These are phyloP conservation scores for Valencia hispanica DNA, from an alignment of 2,797 vertebrate species.

Conservation along the genomic window DNA sequence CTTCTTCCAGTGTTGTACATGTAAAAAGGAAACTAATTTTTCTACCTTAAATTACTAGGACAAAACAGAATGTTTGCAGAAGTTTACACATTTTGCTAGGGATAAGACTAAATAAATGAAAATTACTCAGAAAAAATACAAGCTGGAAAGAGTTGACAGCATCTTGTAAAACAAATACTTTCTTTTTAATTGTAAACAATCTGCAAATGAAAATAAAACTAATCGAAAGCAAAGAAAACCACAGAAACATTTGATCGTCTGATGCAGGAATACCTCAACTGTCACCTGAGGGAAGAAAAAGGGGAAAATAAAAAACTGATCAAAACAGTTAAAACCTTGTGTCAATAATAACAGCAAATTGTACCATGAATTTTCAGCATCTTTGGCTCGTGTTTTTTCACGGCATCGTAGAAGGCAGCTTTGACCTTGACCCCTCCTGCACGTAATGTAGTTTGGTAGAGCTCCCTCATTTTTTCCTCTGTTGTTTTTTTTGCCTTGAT, in stretches of 20 bases:
- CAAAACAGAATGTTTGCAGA: not conserved
- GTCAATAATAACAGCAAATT: not conserved
- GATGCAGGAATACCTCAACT: not conserved
- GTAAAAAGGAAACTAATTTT: not conserved
- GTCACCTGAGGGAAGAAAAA: conserved; percentile 27
- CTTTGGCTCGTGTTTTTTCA: not conserved
- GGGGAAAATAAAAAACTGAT: conserved; percentile 3
- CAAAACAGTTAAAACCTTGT: not conserved
- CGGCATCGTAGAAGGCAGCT: conserved; percentile 64
- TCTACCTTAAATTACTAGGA: not conserved
- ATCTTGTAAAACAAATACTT: not conserved
- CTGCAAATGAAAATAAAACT: not conserved
- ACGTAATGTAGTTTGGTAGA: not conserved
- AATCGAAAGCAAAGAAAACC: not conserved
- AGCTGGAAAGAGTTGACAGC: not conserved
- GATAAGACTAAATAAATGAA: not conserved
- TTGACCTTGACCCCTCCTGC: conserved; percentile 30
- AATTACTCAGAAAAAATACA: not conserved
- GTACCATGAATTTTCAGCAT: conserved; percentile 43
- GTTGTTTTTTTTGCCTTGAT: accelerated
- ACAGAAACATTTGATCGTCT: not conserved
- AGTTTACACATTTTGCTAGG: not conserved
- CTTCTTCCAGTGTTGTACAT: not conserved
- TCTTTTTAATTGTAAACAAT: not conserved
- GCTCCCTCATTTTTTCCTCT: conserved; percentile 13